phyloP scores from a whole-genome alignment of 2,888 invertebrate genomes.

The Hypercompe scribonia region DNA sequence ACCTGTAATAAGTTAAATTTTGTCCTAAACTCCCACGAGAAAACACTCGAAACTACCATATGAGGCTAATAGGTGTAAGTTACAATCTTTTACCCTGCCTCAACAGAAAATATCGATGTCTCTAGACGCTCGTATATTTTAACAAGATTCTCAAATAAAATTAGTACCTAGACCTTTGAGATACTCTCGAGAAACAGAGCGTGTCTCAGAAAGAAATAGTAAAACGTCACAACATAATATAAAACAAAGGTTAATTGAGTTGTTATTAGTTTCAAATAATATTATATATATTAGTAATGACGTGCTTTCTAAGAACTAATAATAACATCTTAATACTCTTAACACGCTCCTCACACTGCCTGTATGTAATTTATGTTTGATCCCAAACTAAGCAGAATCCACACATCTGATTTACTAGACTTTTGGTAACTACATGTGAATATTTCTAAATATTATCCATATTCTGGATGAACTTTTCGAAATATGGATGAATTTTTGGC shows the following conservation, averaged over 20 bases:
- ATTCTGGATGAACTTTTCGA: no score
- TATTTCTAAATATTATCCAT: no score
- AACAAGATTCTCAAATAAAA: conserved; percentile 40
- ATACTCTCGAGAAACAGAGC: conserved; percentile 1
- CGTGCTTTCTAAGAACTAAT: not conserved
- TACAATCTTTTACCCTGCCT: conserved; percentile 36
- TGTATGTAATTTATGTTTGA: not conserved
- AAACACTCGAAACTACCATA: conserved; percentile 37
- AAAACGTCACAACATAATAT: not conserved
- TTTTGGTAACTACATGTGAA: no score
- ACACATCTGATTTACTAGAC: no score
- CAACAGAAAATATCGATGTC: conserved; percentile 46
- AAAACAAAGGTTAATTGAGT: not conserved
- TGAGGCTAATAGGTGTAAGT: conserved; percentile 43
- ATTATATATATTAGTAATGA: no score
- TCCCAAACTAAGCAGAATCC: not conserved
- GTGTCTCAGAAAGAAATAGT: not conserved
- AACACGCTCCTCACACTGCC: no score
- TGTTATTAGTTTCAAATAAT: not conserved
- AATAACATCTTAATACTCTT: not conserved
- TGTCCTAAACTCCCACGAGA: conserved; percentile 27
- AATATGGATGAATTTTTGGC: no score
- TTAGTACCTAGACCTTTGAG: conserved; percentile 19
- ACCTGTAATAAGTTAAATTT: conserved; percentile 27
- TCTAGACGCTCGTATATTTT: conserved; percentile 42